phyloP scores from a whole-genome alignment of 2,888 invertebrate species.

The Gastrophysa polygoni region DNA sequence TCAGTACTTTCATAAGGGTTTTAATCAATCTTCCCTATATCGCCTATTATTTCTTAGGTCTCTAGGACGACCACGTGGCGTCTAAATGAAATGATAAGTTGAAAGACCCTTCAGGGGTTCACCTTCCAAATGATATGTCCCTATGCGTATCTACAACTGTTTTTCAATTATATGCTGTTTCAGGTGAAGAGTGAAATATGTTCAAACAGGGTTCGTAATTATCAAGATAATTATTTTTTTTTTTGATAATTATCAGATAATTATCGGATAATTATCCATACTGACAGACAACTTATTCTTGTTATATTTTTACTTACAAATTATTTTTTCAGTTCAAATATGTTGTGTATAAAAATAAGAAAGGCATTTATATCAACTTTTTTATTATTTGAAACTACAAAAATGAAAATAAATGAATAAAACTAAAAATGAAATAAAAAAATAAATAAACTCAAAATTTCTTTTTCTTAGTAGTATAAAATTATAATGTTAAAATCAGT shows the following conservation, averaged over 20 bases:
- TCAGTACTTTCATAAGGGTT: too few species aligned
- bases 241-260: slow-evolving; percentile 14
- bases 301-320: slow-evolving; percentile 9
- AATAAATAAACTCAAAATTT: slow-evolving; percentile 13
- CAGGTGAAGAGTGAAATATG: too few species aligned
- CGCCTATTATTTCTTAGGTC: too few species aligned
- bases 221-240: slow-evolving; percentile 12
- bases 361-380: not conserved
- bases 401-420: not conserved
- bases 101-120: too few species aligned
- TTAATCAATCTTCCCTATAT: too few species aligned
- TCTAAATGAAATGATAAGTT: too few species aligned
- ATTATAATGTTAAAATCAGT: slow-evolving; percentile 12
- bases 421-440: slow-evolving; percentile 8
- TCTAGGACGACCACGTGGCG: too few species aligned
- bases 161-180: too few species aligned
- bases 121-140: too few species aligned
- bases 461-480: slow-evolving; percentile 10
- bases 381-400: not conserved
- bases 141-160: too few species aligned
- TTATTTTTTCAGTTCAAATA: slow-evolving; percentile 12
- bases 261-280: slow-evolving; percentile 8
- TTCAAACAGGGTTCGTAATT: slow-evolving; percentile 12
- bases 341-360: not conserved
- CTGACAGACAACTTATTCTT: slow-evolving; percentile 7